A percentile compares a stretch with the other conserved stretches of the same genome.
Conservation (phyloP, 2,113 vertebrate species). For the Conger conger region DNA sequence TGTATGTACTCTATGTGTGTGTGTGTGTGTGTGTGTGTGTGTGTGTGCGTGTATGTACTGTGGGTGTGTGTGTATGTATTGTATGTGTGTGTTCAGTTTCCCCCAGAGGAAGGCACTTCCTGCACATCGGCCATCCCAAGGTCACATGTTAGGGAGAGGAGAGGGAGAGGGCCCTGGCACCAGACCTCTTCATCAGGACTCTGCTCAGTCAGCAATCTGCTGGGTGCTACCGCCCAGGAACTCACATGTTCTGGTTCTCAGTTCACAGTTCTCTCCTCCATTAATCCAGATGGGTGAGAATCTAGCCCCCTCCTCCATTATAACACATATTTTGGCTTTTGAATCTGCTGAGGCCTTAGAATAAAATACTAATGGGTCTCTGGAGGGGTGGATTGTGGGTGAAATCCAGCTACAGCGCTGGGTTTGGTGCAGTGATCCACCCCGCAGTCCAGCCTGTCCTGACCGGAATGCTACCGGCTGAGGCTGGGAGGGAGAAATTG, state of each 20-base stretch:
- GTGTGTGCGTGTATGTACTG: too few relatives aligned
- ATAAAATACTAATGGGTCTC: neutral
- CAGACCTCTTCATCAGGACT: neutral
- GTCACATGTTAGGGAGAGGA: constrained; percentile 2
- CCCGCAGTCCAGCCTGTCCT: neutral
- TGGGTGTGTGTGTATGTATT: neutral
- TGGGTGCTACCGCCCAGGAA: neutral
- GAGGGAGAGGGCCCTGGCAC: neutral
- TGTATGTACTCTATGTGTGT: neutral
- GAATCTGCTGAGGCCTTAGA: neutral
- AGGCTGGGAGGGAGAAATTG: neutral
- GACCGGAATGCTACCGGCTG: neutral
- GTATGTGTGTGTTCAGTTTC: too few relatives aligned
- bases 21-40: too few relatives aligned
- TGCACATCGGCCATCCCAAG: neutral
- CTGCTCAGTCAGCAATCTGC: neutral
- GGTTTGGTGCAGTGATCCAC: neutral
- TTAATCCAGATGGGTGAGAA: neutral
- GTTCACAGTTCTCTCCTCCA: neutral
- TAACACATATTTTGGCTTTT: neutral
- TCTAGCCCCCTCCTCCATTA: neutral
- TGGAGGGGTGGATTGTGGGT: neutral
- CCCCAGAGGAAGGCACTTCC: neutral
- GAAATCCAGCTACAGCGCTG: neutral
- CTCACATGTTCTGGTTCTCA: neutral